Evolutionary conservation across 2,113 vertebrate genomes (phyloP).

Genomic region (Sterna hirundo): DNA sequence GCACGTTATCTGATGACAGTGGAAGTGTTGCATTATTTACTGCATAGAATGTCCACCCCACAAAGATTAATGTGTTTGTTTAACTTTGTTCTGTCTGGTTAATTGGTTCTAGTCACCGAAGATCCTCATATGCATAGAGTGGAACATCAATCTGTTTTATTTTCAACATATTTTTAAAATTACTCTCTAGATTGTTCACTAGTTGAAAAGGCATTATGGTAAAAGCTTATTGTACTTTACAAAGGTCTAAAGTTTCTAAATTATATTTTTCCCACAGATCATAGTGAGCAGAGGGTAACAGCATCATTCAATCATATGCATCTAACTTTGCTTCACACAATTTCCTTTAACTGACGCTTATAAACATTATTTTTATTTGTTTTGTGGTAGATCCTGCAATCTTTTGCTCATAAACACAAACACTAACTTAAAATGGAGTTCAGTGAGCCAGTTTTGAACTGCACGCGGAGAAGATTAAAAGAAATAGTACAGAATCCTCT

Average conservation of each 20-base stretch:
- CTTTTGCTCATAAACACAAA: slow-evolving; percentile 44
- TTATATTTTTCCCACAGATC: background rate
- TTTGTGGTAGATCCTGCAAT: background rate
- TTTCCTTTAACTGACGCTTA: slow-evolving; percentile 19
- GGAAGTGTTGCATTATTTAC: slow-evolving; percentile 7
- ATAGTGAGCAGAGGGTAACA: background rate
- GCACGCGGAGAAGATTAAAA: slow-evolving; percentile 66
- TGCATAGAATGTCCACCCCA: background rate
- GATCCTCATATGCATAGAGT: background rate
- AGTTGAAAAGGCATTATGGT: background rate
- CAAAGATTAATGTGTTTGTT: slow-evolving; percentile 23
- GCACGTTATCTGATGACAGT: background rate
- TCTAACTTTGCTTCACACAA: slow-evolving; percentile 4
- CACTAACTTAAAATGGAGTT: slow-evolving; percentile 44
- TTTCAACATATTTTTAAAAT: background rate
- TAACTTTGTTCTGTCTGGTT: slow-evolving; percentile 33
- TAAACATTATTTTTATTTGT: slow-evolving; percentile 47
- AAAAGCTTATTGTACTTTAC: background rate
- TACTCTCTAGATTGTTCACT: background rate
- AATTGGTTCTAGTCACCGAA: background rate
- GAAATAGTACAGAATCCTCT: slow-evolving; percentile 54
- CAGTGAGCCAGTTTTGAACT: slow-evolving; percentile 43
- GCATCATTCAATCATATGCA: background rate
- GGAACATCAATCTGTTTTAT: background rate
- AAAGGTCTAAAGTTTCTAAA: background rate